Evolutionary conservation across 2,888 invertebrate species (phyloP), one percentile per base, ranked within the genome.

Genomic region (Pseudoips prasinana): DNA sequence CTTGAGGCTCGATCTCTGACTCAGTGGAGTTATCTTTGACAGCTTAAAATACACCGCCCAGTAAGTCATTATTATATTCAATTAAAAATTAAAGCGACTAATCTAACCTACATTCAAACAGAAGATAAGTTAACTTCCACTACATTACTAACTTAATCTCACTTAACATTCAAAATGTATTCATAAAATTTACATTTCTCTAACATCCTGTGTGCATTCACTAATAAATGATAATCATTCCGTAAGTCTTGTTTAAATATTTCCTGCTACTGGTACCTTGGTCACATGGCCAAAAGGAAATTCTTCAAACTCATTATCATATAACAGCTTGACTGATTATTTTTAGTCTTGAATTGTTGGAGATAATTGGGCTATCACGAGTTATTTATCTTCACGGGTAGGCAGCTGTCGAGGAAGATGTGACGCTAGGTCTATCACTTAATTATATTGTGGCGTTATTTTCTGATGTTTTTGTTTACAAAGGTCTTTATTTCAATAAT

Each of bases 181-280:
- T 71, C 63, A 65, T 44, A 56, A 64, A 72, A 73, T 72, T 69
- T 46, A 55, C 63, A 66, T 58, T 54, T 49, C 20, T 20, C 20
- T 20, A 46, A 43, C 22, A 14, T 20, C 20, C 20, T 20, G 20
- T 20, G 20, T 20, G 20, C 7, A 20, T 7, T 55, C 36, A 52
- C 59, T 81, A 69, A 83, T 85, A 82, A 81, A 85, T 85, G 81
- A 83, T 83, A 83, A 85, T 84, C 73, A 77, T 63, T 72, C 54
- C 64, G 68, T 77, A 75, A 83, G 57, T 76, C 68, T 73, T 72
- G 76, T 73, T 75, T 73, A 79, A 86, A 79, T 78, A 73, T 67
- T 83, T 75, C 80, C 76, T 73, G 85, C 86, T 83, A 84, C 87
- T 67, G 86, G 79, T 63, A 54, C 20, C 7, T 3, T 20, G 7